Conservation (phyloP, 2,113 vertebrate genomes). For the Tricholaema leucomelas region DNA sequence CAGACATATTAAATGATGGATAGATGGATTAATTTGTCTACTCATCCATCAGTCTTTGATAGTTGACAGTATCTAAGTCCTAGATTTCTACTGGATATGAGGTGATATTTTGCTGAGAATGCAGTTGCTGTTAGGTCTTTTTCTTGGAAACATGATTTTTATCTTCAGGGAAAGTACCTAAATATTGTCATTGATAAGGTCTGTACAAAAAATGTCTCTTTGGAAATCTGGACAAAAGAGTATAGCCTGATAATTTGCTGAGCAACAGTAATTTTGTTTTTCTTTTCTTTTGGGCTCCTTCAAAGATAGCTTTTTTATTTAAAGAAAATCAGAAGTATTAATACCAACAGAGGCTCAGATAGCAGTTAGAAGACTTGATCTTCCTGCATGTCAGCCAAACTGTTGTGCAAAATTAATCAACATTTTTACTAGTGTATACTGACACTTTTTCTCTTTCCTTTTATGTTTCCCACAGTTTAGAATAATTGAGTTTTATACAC, state of each 20-base stretch:
- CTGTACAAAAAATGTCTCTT: neutral
- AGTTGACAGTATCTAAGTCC: neutral
- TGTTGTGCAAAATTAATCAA: neutral
- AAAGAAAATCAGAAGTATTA: constrained; percentile 9
- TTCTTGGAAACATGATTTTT: neutral
- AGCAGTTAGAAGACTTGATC: neutral
- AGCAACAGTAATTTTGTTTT: neutral
- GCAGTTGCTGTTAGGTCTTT: neutral
- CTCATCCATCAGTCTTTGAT: neutral
- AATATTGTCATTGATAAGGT: neutral
- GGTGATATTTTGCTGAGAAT: neutral
- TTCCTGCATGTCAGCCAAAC: neutral
- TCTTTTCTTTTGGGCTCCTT: neutral
- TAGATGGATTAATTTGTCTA: constrained; percentile 26
- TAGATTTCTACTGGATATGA: neutral
- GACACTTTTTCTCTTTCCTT: neutral
- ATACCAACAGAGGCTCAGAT: neutral
- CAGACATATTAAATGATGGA: neutral
- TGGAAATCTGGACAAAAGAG: neutral
- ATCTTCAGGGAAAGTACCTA: neutral
- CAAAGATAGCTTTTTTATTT: neutral
- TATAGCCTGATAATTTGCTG: neutral
- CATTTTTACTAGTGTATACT: neutral
- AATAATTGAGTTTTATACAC: neutral
- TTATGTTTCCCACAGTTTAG: neutral